Evolutionary conservation across 2,113 vertebrate species (phyloP), one percentile per base, ranked within the genome.

Genomic region (Charina bottae): DNA sequence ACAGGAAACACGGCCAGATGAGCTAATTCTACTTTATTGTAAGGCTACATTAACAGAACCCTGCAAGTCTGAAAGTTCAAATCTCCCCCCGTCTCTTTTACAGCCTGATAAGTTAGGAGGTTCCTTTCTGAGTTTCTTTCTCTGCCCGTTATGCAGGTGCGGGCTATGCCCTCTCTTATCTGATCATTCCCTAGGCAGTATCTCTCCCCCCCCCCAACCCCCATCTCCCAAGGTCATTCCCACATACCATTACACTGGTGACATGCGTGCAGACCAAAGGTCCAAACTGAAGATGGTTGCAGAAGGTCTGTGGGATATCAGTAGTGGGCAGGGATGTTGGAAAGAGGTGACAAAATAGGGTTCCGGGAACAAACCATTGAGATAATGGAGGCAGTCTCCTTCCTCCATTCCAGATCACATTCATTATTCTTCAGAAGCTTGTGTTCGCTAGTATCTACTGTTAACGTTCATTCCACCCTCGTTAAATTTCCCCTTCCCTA

Each of bases 371-470:
- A 53, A 19, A 54, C 90, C 86, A 8, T 8, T 83, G n/a, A 37
- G 6, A 83, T 85, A 68, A 90, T 90, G 24, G 64, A 88, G 92
- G 91, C 89, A 89, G 46, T 26, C 42, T 1, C 28, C 87, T 28
- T 54, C 0, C 72, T 94, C 88, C 33, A 56, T 92, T 95, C 92
- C 90, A 85, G 89, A 92, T 84, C 62, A 19, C 83, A 93, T 93
- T 64, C 83, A 86, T 89, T 90, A 42, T 42, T 78, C 7, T 42
- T 42, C 33, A 42, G 37, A 78, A 42, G 72, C 72, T 78, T 78
- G 3, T 78, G 72, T 78, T 42, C 33, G 19, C 17, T 17, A 78
- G 37, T 78, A 4, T 56, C 88, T 49, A 17, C n/a, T 21, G 33
- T 46, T 13, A 13, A 13, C 33, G 37, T 46, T 4, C 0, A 8